Percentiles rank a stretch among this genome's conserved stretches.
Conservation (phyloP, 1,140 invertebrate genomes). For the Polyergus mexicanus region DNA sequence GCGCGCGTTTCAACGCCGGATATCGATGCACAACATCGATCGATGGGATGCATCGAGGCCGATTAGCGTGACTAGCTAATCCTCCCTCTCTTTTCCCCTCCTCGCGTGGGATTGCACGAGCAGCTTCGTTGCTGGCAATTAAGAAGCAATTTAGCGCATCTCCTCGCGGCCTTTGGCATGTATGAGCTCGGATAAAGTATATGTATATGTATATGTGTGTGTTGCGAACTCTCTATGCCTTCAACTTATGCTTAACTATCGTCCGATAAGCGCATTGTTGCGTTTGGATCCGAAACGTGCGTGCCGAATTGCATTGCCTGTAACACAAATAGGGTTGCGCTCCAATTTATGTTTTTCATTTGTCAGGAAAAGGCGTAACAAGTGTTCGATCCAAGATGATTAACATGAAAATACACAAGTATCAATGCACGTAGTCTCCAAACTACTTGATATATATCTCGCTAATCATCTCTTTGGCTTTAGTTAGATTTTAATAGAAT, state of each 20-base stretch:
- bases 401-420: not conserved
- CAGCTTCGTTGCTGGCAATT: conserved; percentile 73
- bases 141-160: conserved; percentile 81
- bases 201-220: not conserved
- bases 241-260: conserved; percentile 48
- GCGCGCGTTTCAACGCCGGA: conserved; percentile 25
- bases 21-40: conserved; percentile 69
- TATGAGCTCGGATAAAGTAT: conserved; percentile 22
- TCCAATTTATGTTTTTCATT: conserved; percentile 33
- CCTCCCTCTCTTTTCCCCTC: not conserved
- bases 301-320: conserved; percentile 13
- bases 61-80: conserved; percentile 54
- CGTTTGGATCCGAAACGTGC: conserved; percentile 4
- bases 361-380: conserved; percentile 17
- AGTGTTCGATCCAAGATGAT: conserved; percentile 1
- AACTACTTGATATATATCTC: not conserved
- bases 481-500: too few species aligned
- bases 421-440: not conserved
- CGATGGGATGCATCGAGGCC: conserved; percentile 35
- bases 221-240: conserved; percentile 19
- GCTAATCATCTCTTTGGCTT: not conserved
- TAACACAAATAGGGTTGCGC: conserved; percentile 1
- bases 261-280: not conserved
- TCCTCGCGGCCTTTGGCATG: conserved; percentile 56
- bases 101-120: conserved; percentile 62